Evolutionary conservation across 2,113 vertebrate species (phyloP).

Genomic region (Glaucidium brasilianum): DNA sequence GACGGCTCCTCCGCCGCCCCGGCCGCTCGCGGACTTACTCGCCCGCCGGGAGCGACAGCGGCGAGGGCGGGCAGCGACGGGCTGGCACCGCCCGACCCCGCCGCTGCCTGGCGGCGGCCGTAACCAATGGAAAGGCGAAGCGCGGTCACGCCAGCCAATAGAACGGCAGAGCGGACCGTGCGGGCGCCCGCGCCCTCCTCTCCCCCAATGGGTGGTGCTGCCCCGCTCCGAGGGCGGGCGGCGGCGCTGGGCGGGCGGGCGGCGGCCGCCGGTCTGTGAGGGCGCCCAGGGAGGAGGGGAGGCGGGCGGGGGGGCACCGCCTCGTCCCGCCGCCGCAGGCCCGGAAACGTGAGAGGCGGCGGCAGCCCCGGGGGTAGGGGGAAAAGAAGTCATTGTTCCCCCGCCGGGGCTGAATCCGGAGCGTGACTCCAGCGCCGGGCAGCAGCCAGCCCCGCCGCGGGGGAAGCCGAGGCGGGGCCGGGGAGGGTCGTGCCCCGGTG

Average conservation of each 20-base stretch:
- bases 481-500: background rate
- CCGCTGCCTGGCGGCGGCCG: background rate
- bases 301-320: background rate
- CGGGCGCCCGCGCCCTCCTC: background rate
- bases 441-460: background rate
- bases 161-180: background rate
- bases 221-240: background rate
- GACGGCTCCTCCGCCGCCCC: background rate
- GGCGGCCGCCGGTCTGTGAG: background rate
- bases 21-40: slow-evolving; percentile 40
- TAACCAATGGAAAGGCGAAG: background rate
- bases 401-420: background rate
- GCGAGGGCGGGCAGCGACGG: too few relatives aligned
- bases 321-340: background rate
- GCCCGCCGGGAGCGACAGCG: background rate
- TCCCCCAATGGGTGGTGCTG: background rate
- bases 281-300: background rate
- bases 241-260: background rate
- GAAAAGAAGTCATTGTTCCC: rapidly evolving
- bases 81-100: background rate
- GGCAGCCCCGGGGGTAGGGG: background rate
- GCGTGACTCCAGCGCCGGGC: background rate
- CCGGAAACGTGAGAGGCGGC: background rate
- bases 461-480: background rate
- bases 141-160: background rate